Evolutionary conservation across 2,888 invertebrate species (phyloP), one percentile per base, ranked within the genome.

Genomic region (Agrotis segetum): DNA sequence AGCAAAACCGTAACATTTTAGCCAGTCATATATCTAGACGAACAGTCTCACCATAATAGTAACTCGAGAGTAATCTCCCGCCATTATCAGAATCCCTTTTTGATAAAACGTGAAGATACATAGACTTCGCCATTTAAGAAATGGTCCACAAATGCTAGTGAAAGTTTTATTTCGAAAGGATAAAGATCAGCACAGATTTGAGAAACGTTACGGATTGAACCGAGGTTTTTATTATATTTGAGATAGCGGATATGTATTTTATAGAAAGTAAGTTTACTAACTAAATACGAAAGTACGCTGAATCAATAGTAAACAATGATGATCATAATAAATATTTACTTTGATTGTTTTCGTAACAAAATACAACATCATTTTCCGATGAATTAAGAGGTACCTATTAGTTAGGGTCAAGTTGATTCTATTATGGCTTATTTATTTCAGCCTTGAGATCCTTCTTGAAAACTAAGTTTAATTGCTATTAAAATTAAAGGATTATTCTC

Each of bases 21-120:
- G 46, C 72, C 21, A 78, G 44, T 77, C 77, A 56, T 66, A 72
- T 55, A 63, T 79, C 60, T 59, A 70, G 55, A 60, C 29, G 14
- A 67, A 62, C 71, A 59, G 66, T 68, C 66, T 49, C 53, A 66
- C 74, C 67, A 58, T 70, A 73, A 69, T 49, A 62, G 74, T 81
- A 67, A 67, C 52, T 70, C 50, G 29, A 73, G 65, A 81, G 50
- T 70, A 77, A 80, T 80, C 79, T 70, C 3, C 19, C 7, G 21
- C 67, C 56, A 64, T 74, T 71, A 75, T 83, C 78, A 61, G 62
- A 70, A 81, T 65, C 62, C 71, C 71, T 71, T 83, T 83, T 70
- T 73, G 82, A 79, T 79, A 81, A 79, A 74, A 64, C 72, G 68
- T 67, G 52, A 67, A 79, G 84, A 83, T 77, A 79, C 61, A 71